phyloP scores from a whole-genome alignment of 1,140 invertebrate genomes.

The Manduca sexta region DNA sequence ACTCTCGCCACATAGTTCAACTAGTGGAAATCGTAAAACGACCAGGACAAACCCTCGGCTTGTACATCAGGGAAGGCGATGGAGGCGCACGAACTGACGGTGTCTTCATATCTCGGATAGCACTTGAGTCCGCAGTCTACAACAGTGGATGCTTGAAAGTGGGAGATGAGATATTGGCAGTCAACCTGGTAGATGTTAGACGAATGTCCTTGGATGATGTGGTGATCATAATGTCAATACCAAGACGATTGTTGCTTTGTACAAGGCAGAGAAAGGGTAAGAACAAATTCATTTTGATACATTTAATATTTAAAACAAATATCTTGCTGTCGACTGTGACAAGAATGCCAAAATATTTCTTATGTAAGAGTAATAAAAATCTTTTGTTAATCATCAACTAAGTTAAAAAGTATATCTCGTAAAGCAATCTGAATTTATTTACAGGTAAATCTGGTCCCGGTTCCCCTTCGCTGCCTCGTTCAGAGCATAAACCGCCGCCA shows the following conservation, averaged over 20 bases:
- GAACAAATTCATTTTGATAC: no score
- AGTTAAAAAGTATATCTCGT: no score
- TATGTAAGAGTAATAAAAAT: no score
- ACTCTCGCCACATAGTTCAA: conserved; percentile 88
- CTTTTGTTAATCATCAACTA: no score
- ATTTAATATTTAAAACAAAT: no score
- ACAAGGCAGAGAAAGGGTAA: conserved; percentile 84
- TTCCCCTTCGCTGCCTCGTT: conserved; percentile 78
- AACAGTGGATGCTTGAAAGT: conserved; percentile 97
- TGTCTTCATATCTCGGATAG: conserved; percentile 98
- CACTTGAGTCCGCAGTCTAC: conserved; percentile 96
- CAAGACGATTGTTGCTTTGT: conserved; percentile 92
- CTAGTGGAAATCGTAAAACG: conserved; percentile 99
- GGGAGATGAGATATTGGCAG: conserved; percentile 98
- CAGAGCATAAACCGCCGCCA: conserved; percentile 90
- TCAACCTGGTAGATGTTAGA: conserved; percentile 97
- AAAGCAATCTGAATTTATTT: no score
- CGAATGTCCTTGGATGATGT: conserved; percentile 99
- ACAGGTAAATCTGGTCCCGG: conserved; percentile 78
- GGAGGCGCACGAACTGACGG: conserved; percentile 94
- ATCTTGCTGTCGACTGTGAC: no score
- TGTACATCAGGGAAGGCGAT: conserved; percentile 98
- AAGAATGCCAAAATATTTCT: no score
- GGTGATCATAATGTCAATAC: conserved; percentile 99
- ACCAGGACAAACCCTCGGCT: conserved; percentile 97